These are phyloP conservation scores for Pampusana beccarii DNA, from an alignment of 2,113 vertebrate species.

Conservation along the genomic window DNA sequence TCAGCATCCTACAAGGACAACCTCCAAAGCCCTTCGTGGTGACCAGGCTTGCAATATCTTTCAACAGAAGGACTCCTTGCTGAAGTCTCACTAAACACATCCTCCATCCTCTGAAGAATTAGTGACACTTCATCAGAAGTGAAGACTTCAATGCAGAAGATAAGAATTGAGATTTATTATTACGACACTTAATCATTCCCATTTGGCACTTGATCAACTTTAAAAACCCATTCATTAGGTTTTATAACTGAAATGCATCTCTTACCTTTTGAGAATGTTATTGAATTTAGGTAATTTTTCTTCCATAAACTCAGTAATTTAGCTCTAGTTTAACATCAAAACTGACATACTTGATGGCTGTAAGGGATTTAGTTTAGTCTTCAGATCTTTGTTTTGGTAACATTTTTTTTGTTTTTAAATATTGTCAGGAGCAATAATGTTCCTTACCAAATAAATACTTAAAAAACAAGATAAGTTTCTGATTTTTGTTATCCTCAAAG, in stretches of 20 bases:
- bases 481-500: neutral
- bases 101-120: neutral
- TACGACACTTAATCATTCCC: neutral
- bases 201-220: neutral
- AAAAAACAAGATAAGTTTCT: neutral
- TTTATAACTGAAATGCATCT: neutral
- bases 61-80: neutral
- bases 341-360: neutral
- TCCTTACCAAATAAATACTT: neutral
- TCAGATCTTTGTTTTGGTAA: neutral
- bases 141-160: neutral
- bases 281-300: neutral
- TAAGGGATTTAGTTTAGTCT: neutral
- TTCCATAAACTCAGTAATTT: neutral
- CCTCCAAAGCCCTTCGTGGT: neutral
- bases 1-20: neutral
- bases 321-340: neutral
- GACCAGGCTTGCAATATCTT: neutral
- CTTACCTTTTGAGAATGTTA: neutral
- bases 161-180: neutral
- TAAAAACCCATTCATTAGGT: neutral
- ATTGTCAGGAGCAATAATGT: accelerated
- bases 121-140: neutral
- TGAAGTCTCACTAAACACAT: neutral
- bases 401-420: neutral